Conservation (phyloP, 2,888 invertebrate genomes). For the Diadegma fenestrale region DNA sequence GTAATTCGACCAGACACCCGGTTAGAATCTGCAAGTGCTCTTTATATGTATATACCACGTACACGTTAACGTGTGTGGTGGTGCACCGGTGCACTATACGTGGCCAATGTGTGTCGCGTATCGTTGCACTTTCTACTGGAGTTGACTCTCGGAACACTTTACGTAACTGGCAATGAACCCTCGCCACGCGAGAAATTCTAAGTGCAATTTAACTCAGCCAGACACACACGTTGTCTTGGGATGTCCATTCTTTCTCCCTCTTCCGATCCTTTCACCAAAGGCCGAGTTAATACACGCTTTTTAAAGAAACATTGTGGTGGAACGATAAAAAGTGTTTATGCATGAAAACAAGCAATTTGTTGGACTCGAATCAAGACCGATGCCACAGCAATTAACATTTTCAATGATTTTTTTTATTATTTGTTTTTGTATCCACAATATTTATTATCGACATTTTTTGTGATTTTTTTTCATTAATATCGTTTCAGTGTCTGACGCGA, state of each 20-base stretch:
- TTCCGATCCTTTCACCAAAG: background rate
- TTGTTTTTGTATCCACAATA: no score
- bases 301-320: background rate
- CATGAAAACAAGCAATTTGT: background rate
- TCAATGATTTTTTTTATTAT: background rate
- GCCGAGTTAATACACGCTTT: constrained; percentile 5
- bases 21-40: constrained; percentile 48
- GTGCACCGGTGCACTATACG: constrained; percentile 47
- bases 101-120: constrained; percentile 63
- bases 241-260: constrained; percentile 23
- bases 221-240: constrained; percentile 35
- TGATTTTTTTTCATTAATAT: background rate
- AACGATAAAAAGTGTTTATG: background rate
- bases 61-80: constrained; percentile 11
- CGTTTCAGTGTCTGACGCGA: constrained; percentile 91
- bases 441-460: background rate
- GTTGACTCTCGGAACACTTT: constrained; percentile 74
- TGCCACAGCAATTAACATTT: background rate
- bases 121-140: constrained; percentile 79
- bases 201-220: constrained; percentile 54
- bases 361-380: background rate
- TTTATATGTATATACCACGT: background rate
- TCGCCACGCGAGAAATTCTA: constrained; percentile 61
- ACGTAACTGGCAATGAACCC: constrained; percentile 84
- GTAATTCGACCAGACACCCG: constrained; percentile 71